Evolutionary conservation across 1,140 invertebrate species (phyloP).

Genomic region (Ooceraea biroi): DNA sequence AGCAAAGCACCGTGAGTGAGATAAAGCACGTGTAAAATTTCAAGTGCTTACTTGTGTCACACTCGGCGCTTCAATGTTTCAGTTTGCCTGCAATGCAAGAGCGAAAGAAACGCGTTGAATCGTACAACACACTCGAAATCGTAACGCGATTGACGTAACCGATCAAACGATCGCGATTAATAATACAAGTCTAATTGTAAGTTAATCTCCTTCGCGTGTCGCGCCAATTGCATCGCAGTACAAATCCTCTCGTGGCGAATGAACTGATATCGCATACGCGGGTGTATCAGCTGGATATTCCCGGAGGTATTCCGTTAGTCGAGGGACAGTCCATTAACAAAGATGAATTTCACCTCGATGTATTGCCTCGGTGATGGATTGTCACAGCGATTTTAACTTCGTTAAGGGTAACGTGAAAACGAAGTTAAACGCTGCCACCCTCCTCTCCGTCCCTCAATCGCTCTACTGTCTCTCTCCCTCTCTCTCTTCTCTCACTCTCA

Average conservation of each 20-base stretch:
- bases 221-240: background rate
- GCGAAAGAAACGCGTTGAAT: background rate
- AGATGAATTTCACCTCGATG: slow-evolving; percentile 41
- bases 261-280: background rate
- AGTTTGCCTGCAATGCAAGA: too few relatives aligned
- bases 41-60: too few relatives aligned
- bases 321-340: slow-evolving; percentile 56
- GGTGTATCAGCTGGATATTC: slow-evolving; percentile 22
- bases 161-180: too few relatives aligned
- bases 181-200: background rate
- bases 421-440: slow-evolving; percentile 69
- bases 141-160: background rate
- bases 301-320: slow-evolving; percentile 23
- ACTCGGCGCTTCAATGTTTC: too few relatives aligned
- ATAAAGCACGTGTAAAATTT: too few relatives aligned
- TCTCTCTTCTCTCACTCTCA: background rate
- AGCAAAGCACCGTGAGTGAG: background rate
- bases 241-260: slow-evolving; percentile 12
- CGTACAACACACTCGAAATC: background rate
- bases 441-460: slow-evolving; percentile 27
- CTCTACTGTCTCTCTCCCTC: background rate
- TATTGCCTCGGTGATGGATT: slow-evolving; percentile 68
- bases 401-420: slow-evolving; percentile 75
- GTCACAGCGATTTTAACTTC: slow-evolving; percentile 74
- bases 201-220: slow-evolving; percentile 8